Evolutionary conservation across 1,140 invertebrate species (phyloP).

Genomic region (Laupala kohalensis): DNA sequence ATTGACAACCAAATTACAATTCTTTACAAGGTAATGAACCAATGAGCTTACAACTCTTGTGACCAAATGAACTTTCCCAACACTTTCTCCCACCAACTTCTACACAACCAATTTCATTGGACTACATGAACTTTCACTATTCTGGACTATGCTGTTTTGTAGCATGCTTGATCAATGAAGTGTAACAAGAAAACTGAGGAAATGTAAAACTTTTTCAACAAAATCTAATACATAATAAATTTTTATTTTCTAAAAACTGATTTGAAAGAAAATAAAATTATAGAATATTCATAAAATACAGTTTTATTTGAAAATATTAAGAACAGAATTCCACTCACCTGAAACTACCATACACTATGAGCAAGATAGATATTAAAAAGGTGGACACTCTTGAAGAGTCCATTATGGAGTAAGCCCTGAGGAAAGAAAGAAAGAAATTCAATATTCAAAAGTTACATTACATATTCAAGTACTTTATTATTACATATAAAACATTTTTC

Average conservation of each 20-base stretch:
- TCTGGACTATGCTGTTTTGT: no score
- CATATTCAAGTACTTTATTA: neutral
- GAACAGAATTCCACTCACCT: constrained; percentile 30
- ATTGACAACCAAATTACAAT: no score
- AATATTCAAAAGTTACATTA: neutral
- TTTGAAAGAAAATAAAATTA: neutral
- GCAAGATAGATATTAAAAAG: constrained; percentile 90
- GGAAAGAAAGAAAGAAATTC: constrained; percentile 15
- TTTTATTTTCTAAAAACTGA: no score
- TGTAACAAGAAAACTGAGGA: no score
- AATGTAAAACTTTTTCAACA: no score
- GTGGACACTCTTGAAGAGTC: constrained; percentile 93
- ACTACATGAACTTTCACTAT: neutral
- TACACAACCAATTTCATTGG: neutral
- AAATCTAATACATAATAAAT: no score
- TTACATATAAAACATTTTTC: neutral
- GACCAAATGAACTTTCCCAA: constrained; percentile 1
- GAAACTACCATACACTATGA: constrained; percentile 92
- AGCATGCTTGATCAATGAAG: no score
- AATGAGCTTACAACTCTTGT: no score
- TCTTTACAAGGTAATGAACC: no score
- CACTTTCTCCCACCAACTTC: neutral
- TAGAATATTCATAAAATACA: neutral
- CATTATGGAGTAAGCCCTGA: constrained; percentile 86
- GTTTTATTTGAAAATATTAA: neutral